These are phyloP conservation scores for Clarias batrachus DNA, from an alignment of 2,113 vertebrate species.

Conservation along the genomic window DNA sequence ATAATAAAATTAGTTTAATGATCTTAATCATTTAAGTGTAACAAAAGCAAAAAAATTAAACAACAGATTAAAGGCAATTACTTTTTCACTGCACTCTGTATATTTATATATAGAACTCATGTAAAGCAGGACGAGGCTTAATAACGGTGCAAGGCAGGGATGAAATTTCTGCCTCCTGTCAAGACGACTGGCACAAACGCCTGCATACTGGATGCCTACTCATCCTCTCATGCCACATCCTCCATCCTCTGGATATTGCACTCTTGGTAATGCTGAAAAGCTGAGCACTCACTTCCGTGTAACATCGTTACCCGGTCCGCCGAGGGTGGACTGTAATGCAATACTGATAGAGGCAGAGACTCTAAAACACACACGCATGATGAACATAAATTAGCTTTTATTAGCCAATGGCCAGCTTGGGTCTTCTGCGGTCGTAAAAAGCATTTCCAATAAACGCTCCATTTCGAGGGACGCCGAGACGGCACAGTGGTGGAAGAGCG, in stretches of 20 bases:
- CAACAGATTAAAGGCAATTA: no score
- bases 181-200: slow-evolving; percentile 1
- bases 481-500: not conserved
- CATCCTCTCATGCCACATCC: slow-evolving; percentile 43
- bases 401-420: slow-evolving; percentile 51
- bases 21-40: no score
- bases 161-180: not conserved
- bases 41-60: no score
- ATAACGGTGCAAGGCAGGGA: not conserved
- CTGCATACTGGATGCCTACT: slow-evolving; percentile 35
- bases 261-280: slow-evolving; percentile 55
- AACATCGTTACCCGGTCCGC: slow-evolving; percentile 46
- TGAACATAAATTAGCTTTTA: slow-evolving; percentile 57
- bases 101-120: not conserved
- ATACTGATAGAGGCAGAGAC: slow-evolving; percentile 53
- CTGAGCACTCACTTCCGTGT: slow-evolving; percentile 53
- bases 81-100: no score
- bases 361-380: slow-evolving; percentile 49
- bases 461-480: slow-evolving; percentile 2
- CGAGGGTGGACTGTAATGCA: slow-evolving; percentile 51
- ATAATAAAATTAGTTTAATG: no score
- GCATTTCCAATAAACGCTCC: slow-evolving; percentile 55
- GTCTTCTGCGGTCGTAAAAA: slow-evolving; percentile 52
- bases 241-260: slow-evolving; percentile 46
- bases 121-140: not conserved